A percentile compares a stretch with the other conserved stretches of the same genome.
phyloP scores from a whole-genome alignment of 2,797 vertebrate genomes.

The Coranthus polyacanthus region DNA sequence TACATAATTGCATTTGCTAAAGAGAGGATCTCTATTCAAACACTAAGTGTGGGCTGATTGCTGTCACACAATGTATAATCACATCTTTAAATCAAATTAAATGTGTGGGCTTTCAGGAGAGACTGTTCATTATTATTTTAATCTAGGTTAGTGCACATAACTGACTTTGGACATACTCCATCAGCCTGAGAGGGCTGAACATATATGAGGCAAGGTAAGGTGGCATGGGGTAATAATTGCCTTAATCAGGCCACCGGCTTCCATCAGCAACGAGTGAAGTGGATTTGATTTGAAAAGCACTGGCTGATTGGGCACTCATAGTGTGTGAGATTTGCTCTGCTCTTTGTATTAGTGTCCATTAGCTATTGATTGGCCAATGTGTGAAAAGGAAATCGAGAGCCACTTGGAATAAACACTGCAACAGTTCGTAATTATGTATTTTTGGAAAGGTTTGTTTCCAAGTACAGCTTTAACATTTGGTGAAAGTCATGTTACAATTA shows the following conservation, averaged over 20 bases:
- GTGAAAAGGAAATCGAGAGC: slow-evolving; percentile 44
- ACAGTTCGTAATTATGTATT: slow-evolving; percentile 11
- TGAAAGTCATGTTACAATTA: too few species aligned
- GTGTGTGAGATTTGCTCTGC: slow-evolving; percentile 57
- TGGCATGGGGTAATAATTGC: slow-evolving; percentile 27
- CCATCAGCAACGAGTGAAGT: slow-evolving; percentile 47
- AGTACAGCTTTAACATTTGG: too few species aligned
- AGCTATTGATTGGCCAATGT: slow-evolving; percentile 56
- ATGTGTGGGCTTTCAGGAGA: slow-evolving; percentile 23
- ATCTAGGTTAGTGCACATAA: slow-evolving; percentile 15
- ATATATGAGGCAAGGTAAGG: slow-evolving; percentile 13
- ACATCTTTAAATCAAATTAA: slow-evolving; percentile 30
- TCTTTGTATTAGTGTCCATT: slow-evolving; percentile 68
- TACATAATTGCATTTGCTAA: slow-evolving; percentile 50
- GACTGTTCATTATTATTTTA: background rate
- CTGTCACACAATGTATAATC: slow-evolving; percentile 19
- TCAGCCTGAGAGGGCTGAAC: slow-evolving; percentile 7
- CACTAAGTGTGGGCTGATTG: slow-evolving; percentile 37
- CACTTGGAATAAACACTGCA: slow-evolving; percentile 52
- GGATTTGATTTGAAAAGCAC: slow-evolving; percentile 59
- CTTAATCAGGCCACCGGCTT: slow-evolving; percentile 55
- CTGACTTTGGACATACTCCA: background rate
- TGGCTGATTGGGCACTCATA: slow-evolving; percentile 63
- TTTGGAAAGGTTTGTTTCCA: slow-evolving; percentile 18
- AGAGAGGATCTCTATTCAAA: slow-evolving; percentile 38